Percentiles rank a stretch among this genome's conserved stretches.
Evolutionary conservation across 2,888 invertebrate species (phyloP).

Genomic region (Podabrus alpinus): DNA sequence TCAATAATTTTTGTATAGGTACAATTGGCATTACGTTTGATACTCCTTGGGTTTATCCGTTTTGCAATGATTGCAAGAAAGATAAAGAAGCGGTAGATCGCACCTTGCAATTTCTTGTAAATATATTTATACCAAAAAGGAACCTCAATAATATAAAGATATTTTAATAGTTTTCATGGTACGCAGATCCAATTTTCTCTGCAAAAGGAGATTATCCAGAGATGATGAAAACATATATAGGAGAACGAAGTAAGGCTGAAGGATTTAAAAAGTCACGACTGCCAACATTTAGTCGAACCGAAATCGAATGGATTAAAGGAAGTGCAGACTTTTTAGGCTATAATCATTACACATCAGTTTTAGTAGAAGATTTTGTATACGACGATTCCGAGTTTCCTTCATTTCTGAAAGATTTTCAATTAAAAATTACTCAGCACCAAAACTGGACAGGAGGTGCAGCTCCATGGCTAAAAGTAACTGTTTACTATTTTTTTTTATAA

Average conservation of each 20-base stretch:
- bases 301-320: conserved; percentile 53
- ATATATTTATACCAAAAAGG: conserved; percentile 34
- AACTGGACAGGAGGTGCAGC: not conserved
- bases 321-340: conserved; percentile 59
- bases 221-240: conserved; percentile 60
- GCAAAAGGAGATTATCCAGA: conserved; percentile 63
- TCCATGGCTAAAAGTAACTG: not conserved
- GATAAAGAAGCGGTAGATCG: conserved; percentile 66
- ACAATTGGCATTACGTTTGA: conserved; percentile 65
- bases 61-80: conserved; percentile 55
- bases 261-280: conserved; percentile 62
- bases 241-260: conserved; percentile 59
- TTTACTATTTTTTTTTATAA: not conserved
- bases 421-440: conserved; percentile 23
- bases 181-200: conserved; percentile 61
- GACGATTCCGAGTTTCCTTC: conserved; percentile 10
- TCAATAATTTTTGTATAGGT: conserved; percentile 51
- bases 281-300: conserved; percentile 60
- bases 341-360: conserved; percentile 56
- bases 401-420: conserved; percentile 48
- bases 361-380: not conserved
- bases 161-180: conserved; percentile 55
- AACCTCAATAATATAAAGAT: not conserved
- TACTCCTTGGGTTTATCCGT: conserved; percentile 64
- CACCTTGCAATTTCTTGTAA: conserved; percentile 60